Conservation (phyloP, 2,113 vertebrate species). For the Condylura cristata region DNA sequence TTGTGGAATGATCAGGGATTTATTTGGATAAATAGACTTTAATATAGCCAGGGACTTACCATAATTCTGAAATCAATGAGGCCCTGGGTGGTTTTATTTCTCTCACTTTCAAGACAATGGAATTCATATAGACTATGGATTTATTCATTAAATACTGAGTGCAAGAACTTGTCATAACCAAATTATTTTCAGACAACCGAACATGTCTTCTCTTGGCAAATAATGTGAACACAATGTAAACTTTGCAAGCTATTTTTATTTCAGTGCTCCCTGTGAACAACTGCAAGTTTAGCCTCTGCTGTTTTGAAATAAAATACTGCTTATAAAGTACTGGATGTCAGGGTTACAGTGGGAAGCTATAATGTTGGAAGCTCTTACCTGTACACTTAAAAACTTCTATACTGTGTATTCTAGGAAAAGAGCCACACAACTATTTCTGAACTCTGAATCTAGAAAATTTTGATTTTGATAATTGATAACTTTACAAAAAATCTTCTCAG, state of each 20-base stretch:
- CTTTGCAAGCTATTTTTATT: neutral
- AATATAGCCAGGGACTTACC: constrained; percentile 64
- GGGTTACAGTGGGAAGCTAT: neutral
- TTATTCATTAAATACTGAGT: constrained; percentile 67
- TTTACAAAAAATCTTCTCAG: neutral
- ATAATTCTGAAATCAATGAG: constrained; percentile 76
- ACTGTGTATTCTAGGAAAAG: neutral
- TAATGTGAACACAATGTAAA: constrained; percentile 59
- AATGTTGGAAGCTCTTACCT: neutral
- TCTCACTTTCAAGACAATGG: constrained; percentile 61
- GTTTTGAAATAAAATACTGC: neutral
- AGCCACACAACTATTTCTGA: neutral
- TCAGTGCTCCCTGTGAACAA: neutral
- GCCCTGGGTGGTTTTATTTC: constrained; percentile 70
- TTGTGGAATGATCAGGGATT: constrained; percentile 61
- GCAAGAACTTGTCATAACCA: constrained; percentile 48
- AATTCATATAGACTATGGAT: constrained; percentile 45
- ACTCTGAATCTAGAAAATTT: neutral
- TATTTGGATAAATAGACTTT: constrained; percentile 76
- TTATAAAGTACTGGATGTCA: neutral
- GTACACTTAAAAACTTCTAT: neutral
- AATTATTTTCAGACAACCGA: constrained; percentile 42
- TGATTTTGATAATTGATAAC: neutral
- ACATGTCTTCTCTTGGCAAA: constrained; percentile 34
- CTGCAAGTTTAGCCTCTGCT: neutral